Conservation (phyloP, 2,888 invertebrate species). For the Caenorhabditis doughertyi region DNA sequence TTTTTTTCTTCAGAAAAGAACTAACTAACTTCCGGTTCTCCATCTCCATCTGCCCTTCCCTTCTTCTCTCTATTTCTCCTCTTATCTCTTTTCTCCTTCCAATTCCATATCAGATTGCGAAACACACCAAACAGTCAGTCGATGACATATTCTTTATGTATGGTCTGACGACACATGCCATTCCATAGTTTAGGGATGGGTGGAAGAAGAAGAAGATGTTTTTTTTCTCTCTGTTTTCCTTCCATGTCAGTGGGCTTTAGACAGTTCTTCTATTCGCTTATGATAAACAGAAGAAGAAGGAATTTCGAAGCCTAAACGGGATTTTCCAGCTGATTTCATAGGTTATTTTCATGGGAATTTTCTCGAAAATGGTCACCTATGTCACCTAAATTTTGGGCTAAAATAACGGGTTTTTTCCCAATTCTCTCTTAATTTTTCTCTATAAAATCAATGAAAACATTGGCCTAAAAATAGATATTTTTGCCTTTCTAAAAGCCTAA, state of each 20-base stretch:
- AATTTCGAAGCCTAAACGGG: too few species aligned
- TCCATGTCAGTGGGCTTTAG: conserved; percentile 7
- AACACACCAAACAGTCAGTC: too few species aligned
- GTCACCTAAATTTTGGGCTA: too few species aligned
- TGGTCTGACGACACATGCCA: conserved; percentile 10
- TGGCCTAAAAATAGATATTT: too few species aligned
- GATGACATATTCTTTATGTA: not conserved
- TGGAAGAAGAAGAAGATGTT: not conserved
- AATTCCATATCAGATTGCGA: conserved; percentile 21
- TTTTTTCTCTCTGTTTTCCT: not conserved
- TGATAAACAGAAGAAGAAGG: too few species aligned
- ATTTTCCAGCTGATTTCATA: too few species aligned
- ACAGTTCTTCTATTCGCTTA: not conserved
- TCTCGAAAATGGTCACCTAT: too few species aligned
- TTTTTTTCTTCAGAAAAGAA: not conserved
- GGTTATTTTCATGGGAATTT: too few species aligned
- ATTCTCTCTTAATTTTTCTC: too few species aligned
- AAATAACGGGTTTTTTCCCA: too few species aligned
- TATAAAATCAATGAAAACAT: too few species aligned
- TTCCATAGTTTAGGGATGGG: not conserved
- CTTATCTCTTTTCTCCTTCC: not conserved
- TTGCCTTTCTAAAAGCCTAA: too few species aligned
- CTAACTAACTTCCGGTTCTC: conserved; percentile 11
- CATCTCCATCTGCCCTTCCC: not conserved
- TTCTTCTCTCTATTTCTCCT: not conserved